Conservation (phyloP, 2,113 vertebrate species). For the Hyperoodon ampullatus region DNA sequence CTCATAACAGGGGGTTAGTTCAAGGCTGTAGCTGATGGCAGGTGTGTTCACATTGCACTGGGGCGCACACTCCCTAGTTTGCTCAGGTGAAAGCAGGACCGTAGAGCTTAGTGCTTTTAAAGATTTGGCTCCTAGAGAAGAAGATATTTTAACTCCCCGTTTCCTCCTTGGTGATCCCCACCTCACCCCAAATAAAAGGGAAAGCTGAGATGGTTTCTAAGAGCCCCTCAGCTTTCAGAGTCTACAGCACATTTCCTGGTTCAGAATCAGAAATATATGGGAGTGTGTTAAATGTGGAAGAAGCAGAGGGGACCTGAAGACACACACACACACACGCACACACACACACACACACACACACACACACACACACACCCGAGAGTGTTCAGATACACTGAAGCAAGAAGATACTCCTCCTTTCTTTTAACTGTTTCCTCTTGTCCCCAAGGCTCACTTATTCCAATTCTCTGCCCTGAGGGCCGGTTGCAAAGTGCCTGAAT, state of each 20-base stretch:
- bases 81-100: accelerated
- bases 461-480: background rate
- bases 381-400: accelerated
- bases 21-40: accelerated
- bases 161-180: background rate
- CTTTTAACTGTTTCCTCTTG: accelerated
- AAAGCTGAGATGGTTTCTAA: background rate
- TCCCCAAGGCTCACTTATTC: background rate
- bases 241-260: background rate
- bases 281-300: accelerated
- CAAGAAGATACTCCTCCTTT: background rate
- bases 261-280: background rate
- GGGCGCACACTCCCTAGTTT: accelerated
- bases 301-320: background rate
- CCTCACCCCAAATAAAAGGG: no score
- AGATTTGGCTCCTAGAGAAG: background rate
- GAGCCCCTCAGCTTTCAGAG: background rate
- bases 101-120: background rate
- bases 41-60: accelerated
- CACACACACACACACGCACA: accelerated
- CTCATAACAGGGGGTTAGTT: no score
- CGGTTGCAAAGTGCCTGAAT: background rate
- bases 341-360: accelerated
- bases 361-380: no score
- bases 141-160: background rate